Evolutionary conservation across 2,888 invertebrate species (phyloP), one percentile per base, ranked within the genome.

Genomic region (Strigamia crassipes): DNA sequence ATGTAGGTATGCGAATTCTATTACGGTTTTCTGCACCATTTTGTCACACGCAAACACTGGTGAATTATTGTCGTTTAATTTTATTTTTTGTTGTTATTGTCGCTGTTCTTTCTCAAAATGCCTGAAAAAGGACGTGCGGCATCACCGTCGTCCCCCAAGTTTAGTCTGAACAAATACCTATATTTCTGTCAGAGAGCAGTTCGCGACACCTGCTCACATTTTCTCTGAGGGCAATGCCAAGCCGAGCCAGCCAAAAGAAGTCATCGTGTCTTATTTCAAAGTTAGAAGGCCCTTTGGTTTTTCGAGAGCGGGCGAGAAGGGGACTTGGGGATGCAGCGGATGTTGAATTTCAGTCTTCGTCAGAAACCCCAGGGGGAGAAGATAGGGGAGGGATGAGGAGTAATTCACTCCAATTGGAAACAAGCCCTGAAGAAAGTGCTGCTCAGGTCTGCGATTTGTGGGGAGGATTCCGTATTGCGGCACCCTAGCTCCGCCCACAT

Each of bases 391-490:
- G 80, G 31, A 51, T 31, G 66, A 42, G 34, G 18, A 31, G 34
- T 42, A 66, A 81, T 81, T 81, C 81, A 34, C 81, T 61, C 81
- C 81, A 81, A 81, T 81, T 81, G 81, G 81, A 81, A 66, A 81
- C 34, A 66, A 81, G 31, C 34, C 38, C 38, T 38, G 66, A 81
- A 66, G 81, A 81, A 80, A 81, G 61, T 38, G 80, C 41, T 80
- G 51, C 81, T 42, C 81, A 66, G 31, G 66, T 81, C 34, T 73
- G 66, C 81, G 81, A 81, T 81, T 81, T 81, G 81, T 81, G 81
- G 81, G 81, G 51, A 34, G 81, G 42, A 42, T 81, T 81, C 81
- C 66, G 81, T 81, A 81, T 81, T 81, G 81, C 81, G 81, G 81
- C 81, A 81, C 81, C 81, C 81, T 41, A 61, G 81, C 81, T 31